Evolutionary conservation across 1,140 invertebrate genomes (phyloP).

Genomic region (Reticulitermes speratus): DNA sequence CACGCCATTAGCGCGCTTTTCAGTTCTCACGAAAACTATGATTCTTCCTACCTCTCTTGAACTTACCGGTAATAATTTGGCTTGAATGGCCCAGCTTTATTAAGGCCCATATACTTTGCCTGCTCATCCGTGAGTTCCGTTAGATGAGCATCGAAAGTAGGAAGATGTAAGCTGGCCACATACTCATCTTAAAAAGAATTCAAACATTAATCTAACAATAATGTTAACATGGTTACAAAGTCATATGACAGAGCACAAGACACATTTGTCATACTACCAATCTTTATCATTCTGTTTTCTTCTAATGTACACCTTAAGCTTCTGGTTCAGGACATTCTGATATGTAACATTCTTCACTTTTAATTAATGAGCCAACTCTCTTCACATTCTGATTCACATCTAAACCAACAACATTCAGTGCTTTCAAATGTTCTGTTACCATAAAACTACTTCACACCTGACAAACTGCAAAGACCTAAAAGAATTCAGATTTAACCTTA

Average conservation of each 20-base stretch:
- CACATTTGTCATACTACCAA: not conserved
- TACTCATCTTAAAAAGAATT: constrained; percentile 79
- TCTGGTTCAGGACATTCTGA: no score
- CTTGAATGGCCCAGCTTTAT: constrained; percentile 97
- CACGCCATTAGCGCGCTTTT: no score
- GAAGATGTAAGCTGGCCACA: constrained; percentile 92
- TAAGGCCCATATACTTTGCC: constrained; percentile 95
- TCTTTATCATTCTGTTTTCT: no score
- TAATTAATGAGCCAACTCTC: no score
- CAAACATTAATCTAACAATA: constrained; percentile 19
- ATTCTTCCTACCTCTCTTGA: not conserved
- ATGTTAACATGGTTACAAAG: not conserved
- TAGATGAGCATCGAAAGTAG: constrained; percentile 95
- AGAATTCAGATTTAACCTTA: not conserved
- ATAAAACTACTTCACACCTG: not conserved
- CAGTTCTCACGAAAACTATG: no score
- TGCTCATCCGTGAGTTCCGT: constrained; percentile 96
- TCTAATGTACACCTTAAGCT: no score
- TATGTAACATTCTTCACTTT: no score
- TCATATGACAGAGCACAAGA: not conserved
- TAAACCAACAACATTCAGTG: not conserved
- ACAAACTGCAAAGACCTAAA: not conserved
- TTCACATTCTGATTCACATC: not conserved
- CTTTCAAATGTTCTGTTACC: not conserved
- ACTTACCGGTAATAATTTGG: constrained; percentile 94